phyloP scores from a whole-genome alignment of 1,140 invertebrate genomes.

The Megathymus violae region DNA sequence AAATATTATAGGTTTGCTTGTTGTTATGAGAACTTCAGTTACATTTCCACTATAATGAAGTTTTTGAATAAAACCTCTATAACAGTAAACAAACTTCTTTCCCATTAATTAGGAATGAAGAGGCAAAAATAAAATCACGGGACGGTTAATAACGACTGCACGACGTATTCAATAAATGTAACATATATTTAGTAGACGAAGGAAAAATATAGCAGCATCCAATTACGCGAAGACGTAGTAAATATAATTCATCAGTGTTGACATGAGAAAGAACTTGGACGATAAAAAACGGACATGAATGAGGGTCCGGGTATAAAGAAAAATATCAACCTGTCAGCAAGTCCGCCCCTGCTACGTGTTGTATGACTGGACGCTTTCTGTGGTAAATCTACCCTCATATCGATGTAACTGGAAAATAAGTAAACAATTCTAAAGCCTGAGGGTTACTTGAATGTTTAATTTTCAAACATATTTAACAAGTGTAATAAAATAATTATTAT shows the following conservation, averaged over 20 bases:
- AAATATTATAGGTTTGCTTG: no score
- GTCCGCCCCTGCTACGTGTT: conserved; percentile 3
- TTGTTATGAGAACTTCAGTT: no score
- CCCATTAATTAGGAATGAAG: no score
- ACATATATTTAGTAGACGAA: neutral
- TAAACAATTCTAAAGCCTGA: no score
- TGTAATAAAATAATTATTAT: no score
- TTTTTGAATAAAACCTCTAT: no score
- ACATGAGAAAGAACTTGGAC: conserved; percentile 25
- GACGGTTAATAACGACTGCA: neutral
- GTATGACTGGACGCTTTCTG: conserved; percentile 10
- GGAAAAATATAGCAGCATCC: conserved; percentile 16
- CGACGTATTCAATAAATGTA: neutral
- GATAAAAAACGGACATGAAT: conserved; percentile 28
- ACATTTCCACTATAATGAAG: no score
- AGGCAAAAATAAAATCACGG: neutral
- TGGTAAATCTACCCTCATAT: conserved; percentile 5
- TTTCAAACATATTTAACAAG: no score
- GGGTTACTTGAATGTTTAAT: no score
- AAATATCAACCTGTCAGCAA: conserved; percentile 29
- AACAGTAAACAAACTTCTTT: no score
- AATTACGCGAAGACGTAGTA: conserved; percentile 28
- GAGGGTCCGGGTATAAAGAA: conserved; percentile 25
- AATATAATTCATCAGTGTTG: conserved; percentile 30
- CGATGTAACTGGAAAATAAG: no score